Evolutionary conservation across 2,888 invertebrate species (phyloP).

Genomic region (Orchestes rusci): DNA sequence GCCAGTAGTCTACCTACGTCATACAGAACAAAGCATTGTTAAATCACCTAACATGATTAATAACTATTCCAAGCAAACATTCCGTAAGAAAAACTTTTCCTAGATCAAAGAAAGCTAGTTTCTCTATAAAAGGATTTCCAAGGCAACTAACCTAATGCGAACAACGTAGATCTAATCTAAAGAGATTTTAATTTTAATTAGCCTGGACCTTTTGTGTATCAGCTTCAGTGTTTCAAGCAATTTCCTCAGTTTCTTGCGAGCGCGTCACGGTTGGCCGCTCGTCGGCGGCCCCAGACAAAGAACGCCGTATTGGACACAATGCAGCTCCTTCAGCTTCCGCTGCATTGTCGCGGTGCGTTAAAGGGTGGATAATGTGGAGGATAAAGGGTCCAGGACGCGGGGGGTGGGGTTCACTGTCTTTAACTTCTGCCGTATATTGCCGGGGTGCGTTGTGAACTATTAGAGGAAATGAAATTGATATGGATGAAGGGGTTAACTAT

Average conservation of each 20-base stretch:
- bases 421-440: background rate
- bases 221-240: constrained; percentile 41
- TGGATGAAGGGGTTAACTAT: no score
- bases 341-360: constrained; percentile 46
- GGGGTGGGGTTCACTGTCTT: background rate
- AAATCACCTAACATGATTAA: no score
- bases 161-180: constrained; percentile 20
- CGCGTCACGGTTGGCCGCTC: constrained; percentile 38
- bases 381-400: constrained; percentile 18
- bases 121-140: constrained; percentile 15
- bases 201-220: constrained; percentile 36
- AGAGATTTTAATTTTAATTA: constrained; percentile 43
- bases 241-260: constrained; percentile 40
- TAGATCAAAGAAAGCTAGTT: no score
- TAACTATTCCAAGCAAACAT: no score
- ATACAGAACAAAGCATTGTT: no score
- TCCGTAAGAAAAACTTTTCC: no score
- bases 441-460: no score
- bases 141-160: constrained; percentile 16
- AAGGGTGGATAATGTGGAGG: constrained; percentile 43
- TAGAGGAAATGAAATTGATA: no score
- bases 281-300: constrained; percentile 23
- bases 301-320: constrained; percentile 41
- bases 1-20: no score
- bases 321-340: constrained; percentile 44